These are phyloP conservation scores for Doryteuthis pealeii DNA, from an alignment of 1,140 invertebrate species.

Conservation along the genomic window DNA sequence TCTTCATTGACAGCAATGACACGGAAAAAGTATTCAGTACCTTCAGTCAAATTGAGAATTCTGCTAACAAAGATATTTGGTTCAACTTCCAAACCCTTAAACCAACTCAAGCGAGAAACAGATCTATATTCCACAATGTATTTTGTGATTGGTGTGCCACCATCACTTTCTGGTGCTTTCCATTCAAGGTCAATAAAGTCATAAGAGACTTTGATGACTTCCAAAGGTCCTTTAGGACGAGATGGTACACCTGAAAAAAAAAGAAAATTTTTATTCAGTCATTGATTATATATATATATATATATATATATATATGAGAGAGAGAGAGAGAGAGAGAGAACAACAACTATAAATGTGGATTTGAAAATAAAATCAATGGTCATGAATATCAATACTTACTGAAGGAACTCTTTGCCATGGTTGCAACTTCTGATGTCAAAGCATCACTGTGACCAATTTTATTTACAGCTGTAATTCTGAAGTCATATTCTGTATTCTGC, in stretches of 20 bases:
- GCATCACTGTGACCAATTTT: conserved; percentile 93
- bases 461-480: conserved; percentile 93
- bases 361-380: too few relatives aligned
- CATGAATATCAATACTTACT: too few relatives aligned
- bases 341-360: too few relatives aligned
- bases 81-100: conserved; percentile 35
- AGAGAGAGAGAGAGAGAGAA: too few relatives aligned
- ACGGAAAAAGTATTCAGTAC: conserved; percentile 81
- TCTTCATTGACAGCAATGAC: conserved; percentile 89
- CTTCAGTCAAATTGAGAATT: conserved; percentile 24
- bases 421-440: conserved; percentile 71
- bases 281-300: not conserved
- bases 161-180: conserved; percentile 89
- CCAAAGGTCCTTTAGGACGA: conserved; percentile 89
- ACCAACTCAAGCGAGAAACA: conserved; percentile 33
- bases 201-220: conserved; percentile 60
- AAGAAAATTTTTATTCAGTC: not conserved
- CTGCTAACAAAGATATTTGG: conserved; percentile 61
- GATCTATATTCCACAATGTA: conserved; percentile 94
- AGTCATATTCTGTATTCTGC: conserved; percentile 70
- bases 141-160: conserved; percentile 88
- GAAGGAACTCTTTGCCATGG: conserved; percentile 55
- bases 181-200: conserved; percentile 79
- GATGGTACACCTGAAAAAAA: conserved; percentile 73
- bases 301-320: not conserved